Base-by-base conservation (phyloP, 2,888 invertebrate genomes). In the Eumacrocentrus americanus region DNA sequence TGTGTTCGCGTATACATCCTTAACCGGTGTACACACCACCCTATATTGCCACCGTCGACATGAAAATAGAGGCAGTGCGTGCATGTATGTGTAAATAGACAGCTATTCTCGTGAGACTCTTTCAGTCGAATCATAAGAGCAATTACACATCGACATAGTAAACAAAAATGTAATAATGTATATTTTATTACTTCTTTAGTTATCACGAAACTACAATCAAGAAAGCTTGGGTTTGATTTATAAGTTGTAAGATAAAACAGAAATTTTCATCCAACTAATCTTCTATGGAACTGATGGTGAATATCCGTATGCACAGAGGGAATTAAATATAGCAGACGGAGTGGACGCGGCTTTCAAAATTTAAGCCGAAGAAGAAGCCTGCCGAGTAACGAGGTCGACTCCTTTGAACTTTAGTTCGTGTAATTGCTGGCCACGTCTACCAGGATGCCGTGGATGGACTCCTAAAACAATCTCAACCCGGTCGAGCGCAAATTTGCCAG, bases 351-450 rank as follows among this genome's bases (percentile, higher is more conserved):
- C 12, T 44, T 54, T 20, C 42, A 54, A 29, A 54, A 42, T 54
- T 44, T 29, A 22, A 42, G 34, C 29, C 4, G 9, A 5, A 46
- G 3, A 11, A 47, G 16, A 52, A 16, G 11, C 37, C 38, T 23
- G 22, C 14, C n/a, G 9, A 46, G 46, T 55, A 47, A 55, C 37
- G 47, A 46, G 23, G 35, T 47, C 22, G 47, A 55, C 47, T 44
- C 35, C 16, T 44, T 53, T 54, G 16, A 20, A 14, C 16, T 35
- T 44, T 44, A n/a, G n/a, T 54, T 29, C 20, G 5, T 34, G 54
- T 54, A 54, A 54, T 54, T 54, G 54, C 54, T 25, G n/a, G 16
- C 44, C 53, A 54, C 44, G 34, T 44, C 22, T 54, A 34, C 11
- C 7, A 37, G 16, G 12, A 51, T 22, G 29, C 25, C 52, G 40